Conservation (phyloP, 2,113 vertebrate genomes). For the Narcine bancroftii region DNA sequence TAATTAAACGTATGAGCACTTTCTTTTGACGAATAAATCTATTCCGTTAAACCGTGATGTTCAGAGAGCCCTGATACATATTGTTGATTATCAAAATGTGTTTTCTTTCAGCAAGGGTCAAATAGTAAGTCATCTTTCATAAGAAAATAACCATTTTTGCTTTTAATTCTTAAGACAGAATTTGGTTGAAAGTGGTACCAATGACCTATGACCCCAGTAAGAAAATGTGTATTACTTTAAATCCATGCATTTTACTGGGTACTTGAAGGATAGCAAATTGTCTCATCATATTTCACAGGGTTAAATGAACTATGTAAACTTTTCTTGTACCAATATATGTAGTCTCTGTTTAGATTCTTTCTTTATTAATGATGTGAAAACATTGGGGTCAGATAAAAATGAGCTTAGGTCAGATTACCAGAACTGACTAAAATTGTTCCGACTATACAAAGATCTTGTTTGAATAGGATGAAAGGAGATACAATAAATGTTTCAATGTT, state of each 20-base stretch:
- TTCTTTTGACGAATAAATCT: background rate
- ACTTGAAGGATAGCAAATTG: slow-evolving; percentile 31
- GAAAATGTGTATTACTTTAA: background rate
- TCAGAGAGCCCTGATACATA: background rate
- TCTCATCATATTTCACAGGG: slow-evolving; percentile 41
- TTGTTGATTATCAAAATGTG: background rate
- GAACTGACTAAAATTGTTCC: slow-evolving; percentile 45
- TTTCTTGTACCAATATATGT: slow-evolving; percentile 43
- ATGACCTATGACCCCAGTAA: background rate
- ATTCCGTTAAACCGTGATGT: background rate
- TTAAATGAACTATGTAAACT: slow-evolving; percentile 47
- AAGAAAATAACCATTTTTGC: too few species aligned
- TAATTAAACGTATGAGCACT: background rate
- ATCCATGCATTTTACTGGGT: slow-evolving; percentile 14
- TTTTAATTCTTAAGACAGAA: slow-evolving; percentile 5
- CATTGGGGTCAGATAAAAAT: slow-evolving; percentile 49
- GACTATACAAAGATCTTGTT: slow-evolving; percentile 39
- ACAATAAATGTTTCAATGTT: slow-evolving; percentile 41
- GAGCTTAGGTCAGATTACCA: slow-evolving; percentile 44
- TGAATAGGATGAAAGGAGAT: slow-evolving; percentile 39
- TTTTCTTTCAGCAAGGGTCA: background rate
- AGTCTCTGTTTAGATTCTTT: slow-evolving; percentile 52
- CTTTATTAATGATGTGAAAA: slow-evolving; percentile 55
- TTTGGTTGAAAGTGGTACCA: background rate
- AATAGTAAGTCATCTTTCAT: background rate